Evolutionary conservation across 2,113 vertebrate species (phyloP).

Genomic region (Ophthalmolycus amberensis): DNA sequence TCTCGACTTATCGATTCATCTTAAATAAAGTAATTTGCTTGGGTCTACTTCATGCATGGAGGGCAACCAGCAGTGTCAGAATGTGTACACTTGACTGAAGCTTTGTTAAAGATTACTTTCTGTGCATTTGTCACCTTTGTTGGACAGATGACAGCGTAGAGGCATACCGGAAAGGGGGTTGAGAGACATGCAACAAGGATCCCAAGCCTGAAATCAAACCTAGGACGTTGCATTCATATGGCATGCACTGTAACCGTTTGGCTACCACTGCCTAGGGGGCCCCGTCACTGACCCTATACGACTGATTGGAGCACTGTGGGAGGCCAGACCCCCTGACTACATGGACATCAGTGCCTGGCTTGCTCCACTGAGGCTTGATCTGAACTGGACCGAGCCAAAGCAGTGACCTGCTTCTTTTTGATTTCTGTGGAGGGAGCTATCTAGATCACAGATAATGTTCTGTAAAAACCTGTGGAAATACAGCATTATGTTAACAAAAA

Average conservation of each 20-base stretch:
- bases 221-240: neutral
- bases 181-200: neutral
- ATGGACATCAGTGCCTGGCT: slow-evolving; percentile 76
- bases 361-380: slow-evolving; percentile 75
- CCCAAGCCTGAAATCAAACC: neutral
- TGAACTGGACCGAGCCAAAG: slow-evolving; percentile 66
- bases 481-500: neutral
- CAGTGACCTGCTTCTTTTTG: slow-evolving; percentile 79
- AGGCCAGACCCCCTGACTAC: slow-evolving; percentile 70
- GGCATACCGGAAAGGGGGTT: neutral
- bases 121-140: neutral
- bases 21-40: neutral
- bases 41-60: neutral
- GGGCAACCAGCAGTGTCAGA: slow-evolving; percentile 5
- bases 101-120: neutral
- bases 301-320: slow-evolving; percentile 79
- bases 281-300: slow-evolving; percentile 77
- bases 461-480: slow-evolving; percentile 40
- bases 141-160: neutral
- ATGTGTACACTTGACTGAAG: slow-evolving; percentile 33
- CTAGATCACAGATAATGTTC: slow-evolving; percentile 60
- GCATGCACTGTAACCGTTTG: neutral
- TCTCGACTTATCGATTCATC: neutral
- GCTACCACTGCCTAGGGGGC: slow-evolving; percentile 51
- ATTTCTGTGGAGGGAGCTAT: slow-evolving; percentile 49